A percentile compares a stretch with the other conserved stretches of the same genome.
phyloP scores from a whole-genome alignment of 1,140 invertebrate species.

The Pachypeltis micranthus region DNA sequence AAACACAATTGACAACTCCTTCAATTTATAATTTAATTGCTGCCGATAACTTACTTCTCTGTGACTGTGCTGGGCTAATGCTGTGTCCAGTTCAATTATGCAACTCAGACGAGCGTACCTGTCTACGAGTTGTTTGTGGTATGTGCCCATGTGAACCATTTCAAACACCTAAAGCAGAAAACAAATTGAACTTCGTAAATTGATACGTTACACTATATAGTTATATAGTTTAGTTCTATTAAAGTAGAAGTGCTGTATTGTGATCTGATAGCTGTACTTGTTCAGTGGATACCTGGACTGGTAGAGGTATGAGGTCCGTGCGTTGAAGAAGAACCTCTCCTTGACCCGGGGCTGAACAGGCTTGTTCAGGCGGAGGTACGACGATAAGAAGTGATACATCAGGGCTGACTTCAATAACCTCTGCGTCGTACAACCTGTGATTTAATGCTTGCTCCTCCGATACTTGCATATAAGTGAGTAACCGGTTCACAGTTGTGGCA shows the following conservation, averaged over 20 bases:
- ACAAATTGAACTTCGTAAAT: too few relatives aligned
- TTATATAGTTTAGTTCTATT: too few relatives aligned
- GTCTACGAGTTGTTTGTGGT: slow-evolving; percentile 74
- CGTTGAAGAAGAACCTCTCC: slow-evolving; percentile 65
- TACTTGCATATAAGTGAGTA: slow-evolving; percentile 71
- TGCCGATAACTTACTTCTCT: slow-evolving; percentile 61
- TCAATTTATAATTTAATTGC: background rate
- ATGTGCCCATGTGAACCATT: slow-evolving; percentile 85
- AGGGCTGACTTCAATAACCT: slow-evolving; percentile 78
- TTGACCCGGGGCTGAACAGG: slow-evolving; percentile 81
- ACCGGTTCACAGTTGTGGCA: slow-evolving; percentile 51
- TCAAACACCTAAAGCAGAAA: slow-evolving; percentile 53
- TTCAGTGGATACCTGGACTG: slow-evolving; percentile 73
- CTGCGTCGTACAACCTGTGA: slow-evolving; percentile 76
- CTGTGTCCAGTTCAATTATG: slow-evolving; percentile 81
- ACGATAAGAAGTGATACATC: slow-evolving; percentile 83
- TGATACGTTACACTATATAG: too few relatives aligned
- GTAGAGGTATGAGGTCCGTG: slow-evolving; percentile 68
- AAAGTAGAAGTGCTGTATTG: too few relatives aligned
- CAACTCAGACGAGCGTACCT: slow-evolving; percentile 83
- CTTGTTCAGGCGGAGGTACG: slow-evolving; percentile 76
- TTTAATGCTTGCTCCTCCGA: slow-evolving; percentile 48
- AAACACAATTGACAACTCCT: too few relatives aligned
- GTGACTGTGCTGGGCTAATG: slow-evolving; percentile 80
- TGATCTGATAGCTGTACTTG: too few relatives aligned